Evolutionary conservation across 2,797 vertebrate species (phyloP), one percentile per base, ranked within the genome.

Genomic region (Catamblyrhynchus diadema): DNA sequence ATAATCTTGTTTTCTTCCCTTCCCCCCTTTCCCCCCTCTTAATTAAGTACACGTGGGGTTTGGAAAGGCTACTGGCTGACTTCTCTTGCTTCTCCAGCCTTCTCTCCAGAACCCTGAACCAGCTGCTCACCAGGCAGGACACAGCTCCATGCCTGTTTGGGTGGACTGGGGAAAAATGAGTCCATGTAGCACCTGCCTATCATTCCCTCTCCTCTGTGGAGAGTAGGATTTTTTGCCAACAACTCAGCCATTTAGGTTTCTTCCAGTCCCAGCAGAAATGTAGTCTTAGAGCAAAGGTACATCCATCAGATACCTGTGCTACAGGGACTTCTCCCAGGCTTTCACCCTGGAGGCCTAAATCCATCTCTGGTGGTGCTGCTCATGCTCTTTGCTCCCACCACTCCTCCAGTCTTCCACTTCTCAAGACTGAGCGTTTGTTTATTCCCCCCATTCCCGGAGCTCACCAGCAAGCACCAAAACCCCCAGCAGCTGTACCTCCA

Each of bases 1-100:
- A 41, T 94, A 95, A 94, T 90, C 47, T 70, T 62, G 30, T 94
- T 86, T 86, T 53, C 37, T 90, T 35, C 25, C 17, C 8, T 7
- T 8, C 35, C 18, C 12, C 23, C 5, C 4, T 16, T 41, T 22
- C 13, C 18, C 4, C 4, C 3, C 2, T 10, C 32, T 8, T 30
- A 69, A 72, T 50, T 65, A 81, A 81, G 14, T 57, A 41, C 32
- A 15, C 0, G 0, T 24, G 2, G 6, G 9, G 16, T 14, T 86
- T 84, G 33, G 54, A 86, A 86, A 61, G 37, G 32, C 59, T 88
- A 41, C 32, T 65, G 59, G 24, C 48, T 77, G 60, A 45, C 70
- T 71, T 94, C 6, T 10, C 42, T 74, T 82, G 37, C 64, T 88
- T 25, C 21, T 28, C 19, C 41, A 81, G 57, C 33, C 47, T 86